phyloP scores from a whole-genome alignment of 2,888 invertebrate genomes.

The Standfussiana lucernea region DNA sequence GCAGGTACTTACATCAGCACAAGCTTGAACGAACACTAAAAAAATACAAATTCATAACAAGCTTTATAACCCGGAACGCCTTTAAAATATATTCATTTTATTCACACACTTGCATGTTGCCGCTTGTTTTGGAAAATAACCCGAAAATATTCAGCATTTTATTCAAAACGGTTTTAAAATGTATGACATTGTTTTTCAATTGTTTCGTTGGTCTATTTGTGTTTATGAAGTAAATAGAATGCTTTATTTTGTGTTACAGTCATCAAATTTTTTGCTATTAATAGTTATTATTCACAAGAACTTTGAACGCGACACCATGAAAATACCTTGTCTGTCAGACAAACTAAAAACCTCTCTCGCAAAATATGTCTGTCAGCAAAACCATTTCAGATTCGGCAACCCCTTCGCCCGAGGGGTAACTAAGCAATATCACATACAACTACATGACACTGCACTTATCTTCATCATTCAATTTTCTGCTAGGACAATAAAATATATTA shows the following conservation, averaged over 20 bases:
- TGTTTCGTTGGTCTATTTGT: constrained; percentile 5
- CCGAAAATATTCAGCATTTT: constrained; percentile 42
- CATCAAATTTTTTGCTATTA: background rate
- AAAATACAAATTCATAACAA: constrained; percentile 21
- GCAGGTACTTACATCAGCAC: background rate
- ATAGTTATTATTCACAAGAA: background rate
- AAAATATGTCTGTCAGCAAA: constrained; percentile 22
- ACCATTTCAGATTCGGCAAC: constrained; percentile 5
- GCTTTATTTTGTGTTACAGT: background rate
- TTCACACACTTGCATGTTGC: constrained; percentile 46
- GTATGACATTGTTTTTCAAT: constrained; percentile 4
- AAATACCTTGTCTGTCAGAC: background rate
- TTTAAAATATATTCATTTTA: constrained; percentile 56
- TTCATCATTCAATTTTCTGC: constrained; percentile 39
- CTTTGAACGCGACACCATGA: background rate
- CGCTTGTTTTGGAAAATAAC: constrained; percentile 37
- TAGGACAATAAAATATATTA: constrained; percentile 42
- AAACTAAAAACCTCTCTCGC: background rate
- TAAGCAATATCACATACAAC: constrained; percentile 32
- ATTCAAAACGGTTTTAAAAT: constrained; percentile 37
- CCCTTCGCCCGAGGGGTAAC: constrained; percentile 27
- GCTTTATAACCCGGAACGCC: constrained; percentile 46
- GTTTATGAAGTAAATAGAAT: constrained; percentile 3
- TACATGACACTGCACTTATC: constrained; percentile 58
- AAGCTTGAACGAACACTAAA: constrained; percentile 25